These are phyloP conservation scores for Siniperca undulata DNA, from an alignment of 2,797 vertebrate genomes.

Conservation along the genomic window DNA sequence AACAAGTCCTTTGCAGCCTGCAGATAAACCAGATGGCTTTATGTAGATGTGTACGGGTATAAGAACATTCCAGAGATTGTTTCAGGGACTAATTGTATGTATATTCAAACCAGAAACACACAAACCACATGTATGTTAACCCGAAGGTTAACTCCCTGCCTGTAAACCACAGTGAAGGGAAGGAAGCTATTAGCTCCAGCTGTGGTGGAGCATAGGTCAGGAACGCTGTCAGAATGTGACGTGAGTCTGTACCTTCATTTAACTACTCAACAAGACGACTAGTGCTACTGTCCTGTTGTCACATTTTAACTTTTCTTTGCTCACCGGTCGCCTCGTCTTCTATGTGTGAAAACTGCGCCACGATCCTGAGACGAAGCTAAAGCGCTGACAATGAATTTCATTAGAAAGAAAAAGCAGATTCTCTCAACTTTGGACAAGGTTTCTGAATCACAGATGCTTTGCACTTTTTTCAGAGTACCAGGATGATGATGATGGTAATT, in stretches of 20 bases:
- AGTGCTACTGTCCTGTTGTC: background rate
- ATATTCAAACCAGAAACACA: conserved; percentile 23
- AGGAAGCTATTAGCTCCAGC: conserved; percentile 58
- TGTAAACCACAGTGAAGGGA: conserved; percentile 63
- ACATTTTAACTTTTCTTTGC: background rate
- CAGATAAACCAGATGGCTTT: background rate
- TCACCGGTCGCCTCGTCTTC: background rate
- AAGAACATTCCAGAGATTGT: conserved; percentile 14
- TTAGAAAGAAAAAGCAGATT: background rate
- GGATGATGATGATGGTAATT: background rate
- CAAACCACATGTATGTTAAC: conserved; percentile 38
- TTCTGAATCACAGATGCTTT: background rate
- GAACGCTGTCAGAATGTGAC: conserved; percentile 26
- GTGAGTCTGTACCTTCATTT: background rate
- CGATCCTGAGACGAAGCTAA: background rate
- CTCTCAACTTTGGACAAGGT: background rate
- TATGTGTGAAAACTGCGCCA: background rate
- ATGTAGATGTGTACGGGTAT: background rate
- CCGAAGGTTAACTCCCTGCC: conserved; percentile 38
- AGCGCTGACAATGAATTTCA: background rate
- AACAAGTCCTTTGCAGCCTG: conserved; percentile 20
- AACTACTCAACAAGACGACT: background rate
- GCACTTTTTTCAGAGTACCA: background rate
- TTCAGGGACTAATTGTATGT: conserved; percentile 12
- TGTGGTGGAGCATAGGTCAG: conserved; percentile 48